These are phyloP conservation scores for Cynaeus angustus DNA, from an alignment of 2,888 invertebrate species.

Conservation along the genomic window DNA sequence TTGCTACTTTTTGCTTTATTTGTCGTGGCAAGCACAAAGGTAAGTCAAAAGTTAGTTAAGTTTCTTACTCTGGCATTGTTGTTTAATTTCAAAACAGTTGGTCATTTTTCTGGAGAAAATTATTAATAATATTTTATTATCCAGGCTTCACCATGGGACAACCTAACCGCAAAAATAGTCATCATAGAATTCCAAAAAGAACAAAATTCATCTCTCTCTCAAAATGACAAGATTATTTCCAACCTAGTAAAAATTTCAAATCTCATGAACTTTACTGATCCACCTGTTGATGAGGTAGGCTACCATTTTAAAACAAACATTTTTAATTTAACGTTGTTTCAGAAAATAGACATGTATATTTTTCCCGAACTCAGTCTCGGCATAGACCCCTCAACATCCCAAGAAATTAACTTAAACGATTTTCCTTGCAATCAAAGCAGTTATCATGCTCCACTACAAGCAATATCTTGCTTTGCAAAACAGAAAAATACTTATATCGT, in stretches of 20 bases:
- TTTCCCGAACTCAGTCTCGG: neutral
- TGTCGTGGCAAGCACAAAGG: no score
- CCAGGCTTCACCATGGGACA: conserved; percentile 8
- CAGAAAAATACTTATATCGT: neutral
- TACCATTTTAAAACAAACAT: neutral
- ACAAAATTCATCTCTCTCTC: neutral
- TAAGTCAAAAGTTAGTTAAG: no score
- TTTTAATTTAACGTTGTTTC: neutral
- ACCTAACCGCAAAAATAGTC: conserved; percentile 11
- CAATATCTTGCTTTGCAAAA: neutral
- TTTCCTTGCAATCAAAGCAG: neutral
- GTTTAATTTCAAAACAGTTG: no score
- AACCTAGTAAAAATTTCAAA: neutral
- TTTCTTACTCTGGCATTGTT: no score
- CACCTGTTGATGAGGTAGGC: neutral
- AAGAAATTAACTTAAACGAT: neutral
- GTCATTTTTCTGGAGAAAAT: no score
- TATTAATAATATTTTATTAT: neutral
- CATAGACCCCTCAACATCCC: neutral
- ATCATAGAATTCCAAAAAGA: conserved; percentile 2
- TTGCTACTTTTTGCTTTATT: no score
- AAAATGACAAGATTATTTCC: neutral
- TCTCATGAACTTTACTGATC: neutral
- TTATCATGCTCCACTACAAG: neutral
- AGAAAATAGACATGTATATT: neutral